Evolutionary conservation across 2,888 invertebrate genomes (phyloP).

Genomic region (Tridacna crocea): DNA sequence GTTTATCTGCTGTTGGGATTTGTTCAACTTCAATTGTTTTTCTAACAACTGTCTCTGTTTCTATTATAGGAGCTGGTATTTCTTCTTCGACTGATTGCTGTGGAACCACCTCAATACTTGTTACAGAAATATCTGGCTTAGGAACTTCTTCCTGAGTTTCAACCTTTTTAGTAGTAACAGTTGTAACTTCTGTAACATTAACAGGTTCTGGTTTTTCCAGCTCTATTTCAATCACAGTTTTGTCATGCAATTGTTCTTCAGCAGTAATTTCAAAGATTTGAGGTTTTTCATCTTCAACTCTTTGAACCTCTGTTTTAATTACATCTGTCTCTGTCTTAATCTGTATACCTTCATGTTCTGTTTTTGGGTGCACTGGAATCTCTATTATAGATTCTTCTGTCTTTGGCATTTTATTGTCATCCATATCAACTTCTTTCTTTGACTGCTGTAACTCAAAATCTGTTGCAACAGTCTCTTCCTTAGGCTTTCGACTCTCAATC

Average conservation of each 20-base stretch:
- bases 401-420: no score
- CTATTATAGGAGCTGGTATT: slow-evolving; percentile 44
- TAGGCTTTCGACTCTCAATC: slow-evolving; percentile 14
- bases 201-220: slow-evolving; percentile 31
- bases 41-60: slow-evolving; percentile 49
- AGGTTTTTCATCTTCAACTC: slow-evolving; percentile 24
- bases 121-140: neutral
- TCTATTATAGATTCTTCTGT: no score
- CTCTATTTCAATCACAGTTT: slow-evolving; percentile 16
- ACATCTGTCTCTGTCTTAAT: slow-evolving; percentile 16
- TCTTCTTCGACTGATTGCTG: slow-evolving; percentile 45
- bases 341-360: no score
- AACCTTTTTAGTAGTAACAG: neutral
- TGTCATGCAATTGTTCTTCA: slow-evolving; percentile 1
- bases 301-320: slow-evolving; percentile 42
- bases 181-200: slow-evolving; percentile 13
- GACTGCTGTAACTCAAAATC: neutral
- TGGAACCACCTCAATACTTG: slow-evolving; percentile 8
- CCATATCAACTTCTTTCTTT: neutral
- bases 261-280: slow-evolving; percentile 32
- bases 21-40: slow-evolving; percentile 49
- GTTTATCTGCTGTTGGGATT: slow-evolving; percentile 36
- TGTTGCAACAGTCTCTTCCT: slow-evolving; percentile 19
- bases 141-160: slow-evolving; percentile 8
- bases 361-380: no score